Percentiles rank a stretch among this genome's conserved stretches.
Evolutionary conservation across 2,888 invertebrate species (phyloP).

Genomic region (Saturnia pavonia): DNA sequence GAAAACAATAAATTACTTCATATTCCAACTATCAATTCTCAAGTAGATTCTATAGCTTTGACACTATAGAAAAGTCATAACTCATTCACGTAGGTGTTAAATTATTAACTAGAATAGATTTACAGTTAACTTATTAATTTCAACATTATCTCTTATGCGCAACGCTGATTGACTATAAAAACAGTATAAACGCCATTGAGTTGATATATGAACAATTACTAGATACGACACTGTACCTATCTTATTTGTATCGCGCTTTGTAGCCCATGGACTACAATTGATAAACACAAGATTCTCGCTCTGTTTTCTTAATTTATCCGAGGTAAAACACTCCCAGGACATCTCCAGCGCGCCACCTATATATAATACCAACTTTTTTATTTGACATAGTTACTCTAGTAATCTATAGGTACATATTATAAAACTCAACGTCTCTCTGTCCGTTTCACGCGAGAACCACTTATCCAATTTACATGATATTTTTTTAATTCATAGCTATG

Average conservation of each 20-base stretch:
- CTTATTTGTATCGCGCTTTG: background rate
- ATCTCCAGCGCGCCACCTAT: no score
- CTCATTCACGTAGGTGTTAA: background rate
- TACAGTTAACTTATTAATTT: slow-evolving; percentile 30
- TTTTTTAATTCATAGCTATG: no score
- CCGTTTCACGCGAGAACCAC: no score
- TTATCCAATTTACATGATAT: no score
- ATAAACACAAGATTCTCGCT: no score
- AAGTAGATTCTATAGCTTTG: slow-evolving; percentile 8
- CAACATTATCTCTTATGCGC: slow-evolving; percentile 41
- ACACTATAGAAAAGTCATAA: background rate
- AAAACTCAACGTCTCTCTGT: no score
- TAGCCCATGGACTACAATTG: no score
- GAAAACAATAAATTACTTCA: background rate
- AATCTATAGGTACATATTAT: no score
- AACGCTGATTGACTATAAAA: slow-evolving; percentile 48
- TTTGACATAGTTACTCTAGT: no score
- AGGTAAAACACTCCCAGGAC: no score
- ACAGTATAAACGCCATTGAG: background rate
- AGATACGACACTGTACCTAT: background rate
- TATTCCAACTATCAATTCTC: background rate
- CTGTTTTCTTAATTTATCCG: no score
- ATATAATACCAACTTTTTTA: no score
- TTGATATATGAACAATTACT: background rate
- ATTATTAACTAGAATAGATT: slow-evolving; percentile 1